Evolutionary conservation across 2,888 invertebrate genomes (phyloP).

Genomic region (Cylloceria caligata): DNA sequence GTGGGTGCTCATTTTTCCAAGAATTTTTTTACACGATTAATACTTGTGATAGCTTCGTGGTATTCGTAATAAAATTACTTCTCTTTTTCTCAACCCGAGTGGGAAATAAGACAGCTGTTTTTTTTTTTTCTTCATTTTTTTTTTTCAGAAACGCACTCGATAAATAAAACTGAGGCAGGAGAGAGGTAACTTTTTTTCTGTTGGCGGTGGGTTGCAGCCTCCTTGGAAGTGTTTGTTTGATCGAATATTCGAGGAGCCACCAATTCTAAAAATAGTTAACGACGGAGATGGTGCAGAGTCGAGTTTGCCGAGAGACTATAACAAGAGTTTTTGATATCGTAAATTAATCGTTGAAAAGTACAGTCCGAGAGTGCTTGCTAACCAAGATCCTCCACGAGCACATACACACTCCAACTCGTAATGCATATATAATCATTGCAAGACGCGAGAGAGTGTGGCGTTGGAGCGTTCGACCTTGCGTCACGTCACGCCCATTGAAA

Average conservation of each 20-base stretch:
- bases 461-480: constrained; percentile 36
- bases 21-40: background rate
- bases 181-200: background rate
- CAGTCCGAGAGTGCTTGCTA: background rate
- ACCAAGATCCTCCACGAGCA: background rate
- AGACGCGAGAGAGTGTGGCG: background rate
- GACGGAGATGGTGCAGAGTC: constrained; percentile 1
- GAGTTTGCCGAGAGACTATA: constrained; percentile 21
- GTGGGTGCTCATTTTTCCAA: background rate
- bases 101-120: constrained; percentile 19
- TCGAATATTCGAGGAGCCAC: constrained; percentile 10
- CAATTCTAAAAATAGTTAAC: constrained; percentile 22
- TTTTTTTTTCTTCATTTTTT: too few relatives aligned
- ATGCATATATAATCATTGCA: constrained; percentile 6
- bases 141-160: background rate
- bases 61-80: background rate
- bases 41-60: background rate
- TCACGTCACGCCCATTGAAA: constrained; percentile 14
- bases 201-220: background rate
- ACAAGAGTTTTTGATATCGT: constrained; percentile 26
- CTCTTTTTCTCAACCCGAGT: background rate
- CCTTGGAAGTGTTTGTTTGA: constrained; percentile 44
- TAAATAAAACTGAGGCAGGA: background rate
- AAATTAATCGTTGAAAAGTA: constrained; percentile 18
- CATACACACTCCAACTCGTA: background rate